Percentiles rank a stretch among this genome's conserved stretches.
Evolutionary conservation across 2,113 vertebrate genomes (phyloP).

Genomic region (Pandion haliaetus): DNA sequence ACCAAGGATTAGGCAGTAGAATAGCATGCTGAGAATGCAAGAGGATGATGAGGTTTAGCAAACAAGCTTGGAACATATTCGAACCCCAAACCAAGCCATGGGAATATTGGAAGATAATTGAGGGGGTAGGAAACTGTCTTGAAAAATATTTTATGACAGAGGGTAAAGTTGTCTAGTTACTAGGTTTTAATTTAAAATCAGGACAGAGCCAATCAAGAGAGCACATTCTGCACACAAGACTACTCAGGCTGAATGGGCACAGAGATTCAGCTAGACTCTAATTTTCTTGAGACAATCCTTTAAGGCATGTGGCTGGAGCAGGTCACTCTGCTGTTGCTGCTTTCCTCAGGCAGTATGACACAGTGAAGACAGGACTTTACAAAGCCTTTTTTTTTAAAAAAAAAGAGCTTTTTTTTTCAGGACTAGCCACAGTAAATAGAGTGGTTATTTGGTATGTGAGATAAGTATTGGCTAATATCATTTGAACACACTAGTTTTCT

Average conservation of each 20-base stretch:
- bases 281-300: slow-evolving; percentile 53
- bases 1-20: slow-evolving; percentile 60
- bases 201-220: background rate
- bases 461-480: slow-evolving; percentile 53
- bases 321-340: slow-evolving; percentile 16
- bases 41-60: slow-evolving; percentile 44
- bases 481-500: slow-evolving; percentile 51
- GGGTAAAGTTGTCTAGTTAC: background rate
- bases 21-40: slow-evolving; percentile 62
- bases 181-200: background rate
- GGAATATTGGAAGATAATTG: background rate
- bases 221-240: background rate
- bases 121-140: background rate
- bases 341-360: slow-evolving; percentile 55
- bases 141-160: background rate
- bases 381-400: background rate
- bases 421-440: slow-evolving; percentile 38
- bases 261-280: background rate
- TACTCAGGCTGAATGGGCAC: background rate
- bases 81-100: background rate
- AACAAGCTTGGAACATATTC: slow-evolving; percentile 35
- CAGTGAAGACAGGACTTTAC: slow-evolving; percentile 34
- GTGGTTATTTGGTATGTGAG: slow-evolving; percentile 59
- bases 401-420: background rate
- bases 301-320: slow-evolving; percentile 44